These are phyloP conservation scores for Nephotettix cincticeps DNA, from an alignment of 1,140 invertebrate species.

Conservation along the genomic window DNA sequence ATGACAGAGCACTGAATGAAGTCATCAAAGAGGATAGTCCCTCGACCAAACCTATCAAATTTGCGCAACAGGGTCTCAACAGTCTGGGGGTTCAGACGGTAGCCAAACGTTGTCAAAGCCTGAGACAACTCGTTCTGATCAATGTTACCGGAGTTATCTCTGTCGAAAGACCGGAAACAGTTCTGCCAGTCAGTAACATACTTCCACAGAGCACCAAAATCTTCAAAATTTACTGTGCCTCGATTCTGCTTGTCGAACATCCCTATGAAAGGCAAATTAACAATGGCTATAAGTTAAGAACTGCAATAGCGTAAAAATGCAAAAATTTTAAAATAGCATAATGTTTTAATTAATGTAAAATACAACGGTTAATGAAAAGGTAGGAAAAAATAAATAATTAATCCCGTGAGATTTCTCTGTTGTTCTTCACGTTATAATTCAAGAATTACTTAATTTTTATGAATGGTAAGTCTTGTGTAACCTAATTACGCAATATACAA, in stretches of 20 bases:
- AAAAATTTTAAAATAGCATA: too few relatives aligned
- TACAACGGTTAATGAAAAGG: too few relatives aligned
- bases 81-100: slow-evolving; percentile 81
- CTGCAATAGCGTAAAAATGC: too few relatives aligned
- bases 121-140: slow-evolving; percentile 86
- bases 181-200: slow-evolving; percentile 98
- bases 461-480: too few relatives aligned
- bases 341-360: too few relatives aligned
- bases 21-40: slow-evolving; percentile 95
- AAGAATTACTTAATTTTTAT: too few relatives aligned
- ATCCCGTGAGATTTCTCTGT: too few relatives aligned
- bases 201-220: slow-evolving; percentile 95
- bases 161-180: slow-evolving; percentile 92
- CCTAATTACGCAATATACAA: too few relatives aligned
- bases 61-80: slow-evolving; percentile 83
- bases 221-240: slow-evolving; percentile 92
- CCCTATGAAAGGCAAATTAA: slow-evolving; percentile 71
- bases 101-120: slow-evolving; percentile 92
- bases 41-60: slow-evolving; percentile 90
- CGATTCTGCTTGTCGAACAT: slow-evolving; percentile 95
- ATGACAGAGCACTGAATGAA: slow-evolving; percentile 97
- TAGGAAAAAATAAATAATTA: too few relatives aligned
- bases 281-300: too few relatives aligned
- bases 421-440: too few relatives aligned
- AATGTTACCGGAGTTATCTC: slow-evolving; percentile 88